phyloP scores from a whole-genome alignment of 2,888 invertebrate genomes.

The Sarcophaga rosellei region DNA sequence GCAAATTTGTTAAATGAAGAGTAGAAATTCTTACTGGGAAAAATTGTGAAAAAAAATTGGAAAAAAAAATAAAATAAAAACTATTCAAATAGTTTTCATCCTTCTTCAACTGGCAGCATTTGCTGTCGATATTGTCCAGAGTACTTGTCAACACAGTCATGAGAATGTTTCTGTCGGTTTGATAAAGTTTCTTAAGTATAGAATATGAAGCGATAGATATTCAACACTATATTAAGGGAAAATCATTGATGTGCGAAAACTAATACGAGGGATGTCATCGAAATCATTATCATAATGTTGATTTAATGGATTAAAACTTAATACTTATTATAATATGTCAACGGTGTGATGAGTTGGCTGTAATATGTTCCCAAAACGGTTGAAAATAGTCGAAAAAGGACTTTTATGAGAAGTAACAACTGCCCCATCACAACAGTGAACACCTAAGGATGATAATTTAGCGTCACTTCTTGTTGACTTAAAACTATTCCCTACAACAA shows the following conservation, averaged over 20 bases:
- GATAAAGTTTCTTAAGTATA: not conserved
- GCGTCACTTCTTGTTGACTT: too few relatives aligned
- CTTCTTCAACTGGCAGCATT: not conserved
- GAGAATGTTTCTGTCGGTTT: constrained; percentile 9
- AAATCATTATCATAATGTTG: not conserved
- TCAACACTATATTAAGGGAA: constrained; percentile 19
- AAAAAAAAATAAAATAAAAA: not conserved
- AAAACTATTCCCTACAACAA: too few relatives aligned
- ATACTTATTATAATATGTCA: too few relatives aligned
- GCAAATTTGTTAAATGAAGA: constrained; percentile 64
- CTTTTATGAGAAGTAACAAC: too few relatives aligned
- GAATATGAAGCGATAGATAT: constrained; percentile 7
- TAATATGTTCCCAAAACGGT: rapidly evolving
- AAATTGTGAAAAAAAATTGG: constrained; percentile 5
- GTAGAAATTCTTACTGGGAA: constrained; percentile 42
- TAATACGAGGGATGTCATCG: not conserved
- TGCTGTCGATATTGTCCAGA: constrained; percentile 51
- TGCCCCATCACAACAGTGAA: too few relatives aligned
- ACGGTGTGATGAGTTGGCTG: too few relatives aligned
- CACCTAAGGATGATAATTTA: too few relatives aligned
- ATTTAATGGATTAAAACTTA: too few relatives aligned
- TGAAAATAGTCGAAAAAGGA: too few relatives aligned
- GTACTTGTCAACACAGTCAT: constrained; percentile 55
- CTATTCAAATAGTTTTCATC: not conserved
- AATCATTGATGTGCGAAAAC: not conserved